phyloP scores from a whole-genome alignment of 2,888 invertebrate genomes.

The Aspidapion aeneum region DNA sequence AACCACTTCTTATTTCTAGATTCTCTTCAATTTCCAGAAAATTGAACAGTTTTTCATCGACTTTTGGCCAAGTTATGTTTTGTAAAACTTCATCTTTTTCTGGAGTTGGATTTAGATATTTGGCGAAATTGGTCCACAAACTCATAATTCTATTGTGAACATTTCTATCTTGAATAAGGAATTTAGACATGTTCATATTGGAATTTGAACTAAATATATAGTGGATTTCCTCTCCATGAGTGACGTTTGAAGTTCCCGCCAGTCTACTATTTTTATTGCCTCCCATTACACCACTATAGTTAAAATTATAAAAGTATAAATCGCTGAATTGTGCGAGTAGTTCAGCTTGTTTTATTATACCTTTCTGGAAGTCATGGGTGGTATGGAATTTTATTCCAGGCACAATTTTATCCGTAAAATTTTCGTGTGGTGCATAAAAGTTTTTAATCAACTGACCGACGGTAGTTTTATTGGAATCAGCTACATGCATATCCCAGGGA shows the following conservation, averaged over 20 bases:
- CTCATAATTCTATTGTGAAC: background rate
- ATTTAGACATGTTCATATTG: background rate
- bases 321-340: background rate
- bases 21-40: background rate
- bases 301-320: background rate
- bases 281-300: background rate
- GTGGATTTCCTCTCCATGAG: background rate
- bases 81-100: background rate
- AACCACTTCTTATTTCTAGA: no score
- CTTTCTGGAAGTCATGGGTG: background rate
- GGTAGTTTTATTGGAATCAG: no score
- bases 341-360: background rate
- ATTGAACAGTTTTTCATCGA: background rate
- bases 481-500: background rate
- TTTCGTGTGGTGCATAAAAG: no score
- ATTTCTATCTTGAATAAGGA: background rate
- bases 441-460: no score
- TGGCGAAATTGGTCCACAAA: background rate
- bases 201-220: background rate
- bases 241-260: background rate
- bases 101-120: background rate
- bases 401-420: no score
- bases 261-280: background rate
- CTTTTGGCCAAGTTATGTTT: background rate
- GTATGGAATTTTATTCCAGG: no score